Evolutionary conservation across 2,888 invertebrate species (phyloP).

Genomic region (Coecobrya sp.): DNA sequence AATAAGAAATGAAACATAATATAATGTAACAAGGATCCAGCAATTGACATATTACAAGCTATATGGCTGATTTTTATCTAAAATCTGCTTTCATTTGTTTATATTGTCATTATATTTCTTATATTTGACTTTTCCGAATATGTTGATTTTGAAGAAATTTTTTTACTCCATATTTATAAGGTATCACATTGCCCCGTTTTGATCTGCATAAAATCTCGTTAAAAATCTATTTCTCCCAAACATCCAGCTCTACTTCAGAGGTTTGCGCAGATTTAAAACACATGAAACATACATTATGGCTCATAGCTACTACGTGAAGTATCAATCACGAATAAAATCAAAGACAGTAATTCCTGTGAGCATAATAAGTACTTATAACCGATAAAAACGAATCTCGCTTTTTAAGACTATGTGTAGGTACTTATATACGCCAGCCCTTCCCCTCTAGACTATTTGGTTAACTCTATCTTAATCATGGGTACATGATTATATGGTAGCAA

Average conservation of each 20-base stretch:
- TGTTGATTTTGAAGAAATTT: too few relatives aligned
- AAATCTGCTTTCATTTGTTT: too few relatives aligned
- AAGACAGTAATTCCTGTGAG: not conserved
- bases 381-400: not conserved
- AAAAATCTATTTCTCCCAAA: not conserved
- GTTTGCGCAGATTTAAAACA: not conserved
- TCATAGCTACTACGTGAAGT: slow-evolving; percentile 1
- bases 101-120: too few relatives aligned
- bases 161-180: too few relatives aligned
- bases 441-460: slow-evolving; percentile 57
- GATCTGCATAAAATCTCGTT: too few relatives aligned
- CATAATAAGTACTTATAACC: not conserved
- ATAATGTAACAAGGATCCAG: too few relatives aligned
- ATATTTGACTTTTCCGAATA: too few relatives aligned
- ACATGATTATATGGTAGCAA: slow-evolving; percentile 58
- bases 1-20: too few relatives aligned
- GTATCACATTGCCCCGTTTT: too few relatives aligned
- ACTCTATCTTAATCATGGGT: slow-evolving; percentile 45
- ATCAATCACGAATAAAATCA: slow-evolving; percentile 18
- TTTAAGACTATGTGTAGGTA: not conserved
- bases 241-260: not conserved
- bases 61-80: too few relatives aligned
- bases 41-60: too few relatives aligned
- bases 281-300: not conserved
- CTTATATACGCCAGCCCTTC: slow-evolving; percentile 34